Evolutionary conservation across 2,888 invertebrate genomes (phyloP).

Genomic region (Mythimna impura): DNA sequence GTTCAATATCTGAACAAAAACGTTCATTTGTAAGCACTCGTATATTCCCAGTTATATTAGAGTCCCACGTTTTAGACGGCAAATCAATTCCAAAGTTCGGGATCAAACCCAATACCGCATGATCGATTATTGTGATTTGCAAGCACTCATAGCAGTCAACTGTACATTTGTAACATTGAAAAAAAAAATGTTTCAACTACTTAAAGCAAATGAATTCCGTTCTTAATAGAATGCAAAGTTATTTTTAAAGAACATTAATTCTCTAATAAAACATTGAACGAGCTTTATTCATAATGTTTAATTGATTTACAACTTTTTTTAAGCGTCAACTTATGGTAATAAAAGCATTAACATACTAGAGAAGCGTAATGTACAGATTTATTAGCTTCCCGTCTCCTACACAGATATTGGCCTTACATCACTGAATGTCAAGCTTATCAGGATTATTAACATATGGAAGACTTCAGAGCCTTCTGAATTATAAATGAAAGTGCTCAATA

Average conservation of each 20-base stretch:
- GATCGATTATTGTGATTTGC: not conserved
- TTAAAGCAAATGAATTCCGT: slow-evolving; percentile 22
- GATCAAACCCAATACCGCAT: not conserved
- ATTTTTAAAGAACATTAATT: slow-evolving; percentile 27
- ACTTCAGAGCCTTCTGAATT: slow-evolving; percentile 45
- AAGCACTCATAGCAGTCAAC: not conserved
- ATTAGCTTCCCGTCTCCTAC: slow-evolving; percentile 72
- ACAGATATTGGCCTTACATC: slow-evolving; percentile 76
- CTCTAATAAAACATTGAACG: slow-evolving; percentile 38
- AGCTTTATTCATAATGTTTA: slow-evolving; percentile 49
- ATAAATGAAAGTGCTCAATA: slow-evolving; percentile 43
- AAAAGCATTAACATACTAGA: slow-evolving; percentile 71
- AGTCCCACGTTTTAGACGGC: no score
- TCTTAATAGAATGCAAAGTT: slow-evolving; percentile 21
- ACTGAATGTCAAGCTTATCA: slow-evolving; percentile 74
- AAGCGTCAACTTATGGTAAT: slow-evolving; percentile 66
- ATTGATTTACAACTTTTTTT: slow-evolving; percentile 66
- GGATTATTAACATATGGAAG: slow-evolving; percentile 67
- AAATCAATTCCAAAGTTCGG: no score
- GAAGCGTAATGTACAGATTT: slow-evolving; percentile 66
- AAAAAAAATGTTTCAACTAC: not conserved
- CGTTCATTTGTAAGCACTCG: no score
- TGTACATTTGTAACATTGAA: slow-evolving; percentile 11
- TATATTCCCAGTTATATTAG: not conserved
- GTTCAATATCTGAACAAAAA: no score